Base-by-base conservation (phyloP, 2,113 vertebrate genomes). In the Narcine bancroftii region DNA sequence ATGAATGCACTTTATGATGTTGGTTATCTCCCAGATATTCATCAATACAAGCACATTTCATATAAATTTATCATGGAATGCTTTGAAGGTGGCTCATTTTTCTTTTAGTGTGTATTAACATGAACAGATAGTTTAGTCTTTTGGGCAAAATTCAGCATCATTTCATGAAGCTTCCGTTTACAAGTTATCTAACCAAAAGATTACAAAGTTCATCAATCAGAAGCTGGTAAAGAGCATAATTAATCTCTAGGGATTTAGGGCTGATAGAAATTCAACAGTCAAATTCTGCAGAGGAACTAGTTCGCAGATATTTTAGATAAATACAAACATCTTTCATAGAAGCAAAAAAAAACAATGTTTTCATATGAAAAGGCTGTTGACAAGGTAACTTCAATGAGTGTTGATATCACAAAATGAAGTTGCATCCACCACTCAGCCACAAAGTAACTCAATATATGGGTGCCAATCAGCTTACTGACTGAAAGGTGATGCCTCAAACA, bases 371-470 rank as follows among this genome's bases (percentile, higher is more conserved):
- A 87, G 83, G n/a, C 33, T 36, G 60, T 66, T 66, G 21, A n/a
- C 60, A 89, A 66, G 36, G 60, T 65, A 89, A 66, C 60, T 3
- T 89, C 33, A 89, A 60, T 56, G 39, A 42, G 17, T 66, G 85
- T 89, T 89, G 39, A 89, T 89, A 66, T 36, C 65, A 89, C 53
- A 83, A 50, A 83, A 89, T 65, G 39, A 66, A 26, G 24, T 65
- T 26, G 39, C 60, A 15, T 65, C 65, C 60, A 42, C 2, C 53
- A n/a, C 63, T 39, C n/a, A 79, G 42, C 39, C 39, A 79, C 15
- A 66, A 89, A 42, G 19, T 66, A 66, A 66, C 24, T 89, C 21
- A 65, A 66, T 60, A 45, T 66, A 89, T 39, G 36, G 60, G 21
- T 17, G 9, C 21, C 36, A 89, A 89, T 89, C 60, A 45, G 85